Evolutionary conservation across 2,888 invertebrate genomes (phyloP).

Genomic region (Apodemia duryi): DNA sequence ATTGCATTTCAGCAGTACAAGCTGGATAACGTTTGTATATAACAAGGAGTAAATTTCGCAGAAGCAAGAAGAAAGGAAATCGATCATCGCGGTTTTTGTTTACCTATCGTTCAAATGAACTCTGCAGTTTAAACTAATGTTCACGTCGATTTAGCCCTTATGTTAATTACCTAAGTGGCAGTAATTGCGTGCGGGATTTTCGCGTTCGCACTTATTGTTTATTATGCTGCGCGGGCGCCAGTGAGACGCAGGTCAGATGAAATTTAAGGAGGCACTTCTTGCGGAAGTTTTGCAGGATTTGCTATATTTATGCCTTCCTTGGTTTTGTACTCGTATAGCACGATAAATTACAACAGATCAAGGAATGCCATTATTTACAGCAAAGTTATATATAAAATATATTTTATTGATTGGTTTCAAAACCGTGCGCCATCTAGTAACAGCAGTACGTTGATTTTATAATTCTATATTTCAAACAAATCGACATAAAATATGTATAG

Average conservation of each 20-base stretch:
- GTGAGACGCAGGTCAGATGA: slow-evolving; percentile 9
- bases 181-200: slow-evolving; percentile 21
- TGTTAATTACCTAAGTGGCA: not conserved
- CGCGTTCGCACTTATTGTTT: slow-evolving; percentile 2
- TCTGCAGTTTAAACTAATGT: slow-evolving; percentile 22
- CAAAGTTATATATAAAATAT: too few species aligned
- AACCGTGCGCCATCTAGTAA: too few species aligned
- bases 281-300: slow-evolving; percentile 6
- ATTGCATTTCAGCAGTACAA: slow-evolving; percentile 22
- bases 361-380: too few species aligned
- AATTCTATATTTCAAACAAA: too few species aligned
- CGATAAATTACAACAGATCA: not conserved
- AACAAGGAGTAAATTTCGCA: slow-evolving; percentile 49
- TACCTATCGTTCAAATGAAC: slow-evolving; percentile 34
- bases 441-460: too few species aligned
- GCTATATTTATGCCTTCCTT: not conserved
- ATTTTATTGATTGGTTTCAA: too few species aligned
- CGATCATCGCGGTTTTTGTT: slow-evolving; percentile 48
- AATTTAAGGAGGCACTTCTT: slow-evolving; percentile 6
- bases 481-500: too few species aligned
- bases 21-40: slow-evolving; percentile 39
- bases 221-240: slow-evolving; percentile 3
- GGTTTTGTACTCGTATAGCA: slow-evolving; percentile 1
- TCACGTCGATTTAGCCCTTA: slow-evolving; percentile 3
- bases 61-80: slow-evolving; percentile 55